These are phyloP conservation scores for Chrysopilus asiliformis DNA, from an alignment of 2,888 invertebrate species.

Conservation along the genomic window DNA sequence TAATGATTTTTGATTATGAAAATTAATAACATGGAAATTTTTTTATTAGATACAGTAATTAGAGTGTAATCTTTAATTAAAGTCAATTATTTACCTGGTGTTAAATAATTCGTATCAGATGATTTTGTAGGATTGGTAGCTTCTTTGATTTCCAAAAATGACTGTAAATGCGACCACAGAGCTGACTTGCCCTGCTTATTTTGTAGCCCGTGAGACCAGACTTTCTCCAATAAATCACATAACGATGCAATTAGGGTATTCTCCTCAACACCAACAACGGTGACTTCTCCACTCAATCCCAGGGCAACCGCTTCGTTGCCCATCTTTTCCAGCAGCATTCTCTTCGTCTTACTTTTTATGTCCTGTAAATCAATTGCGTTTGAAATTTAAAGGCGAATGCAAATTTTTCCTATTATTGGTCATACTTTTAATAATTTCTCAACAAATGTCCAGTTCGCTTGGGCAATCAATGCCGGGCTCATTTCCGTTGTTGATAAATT, in stretches of 20 bases:
- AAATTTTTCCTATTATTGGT: too few relatives aligned
- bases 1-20: too few relatives aligned
- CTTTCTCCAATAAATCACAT: conserved; percentile 90
- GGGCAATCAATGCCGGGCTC: conserved; percentile 82
- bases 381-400: too few relatives aligned
- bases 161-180: conserved; percentile 87
- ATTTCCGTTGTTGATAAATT: conserved; percentile 33
- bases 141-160: conserved; percentile 76
- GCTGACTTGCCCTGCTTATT: conserved; percentile 95
- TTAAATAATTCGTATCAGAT: conserved; percentile 41
- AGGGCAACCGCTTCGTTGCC: conserved; percentile 92
- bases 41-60: too few relatives aligned
- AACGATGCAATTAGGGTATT: conserved; percentile 96
- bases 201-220: conserved; percentile 95
- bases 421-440: conserved; percentile 94
- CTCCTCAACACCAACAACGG: conserved; percentile 71
- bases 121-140: conserved; percentile 41
- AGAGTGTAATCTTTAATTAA: conserved; percentile 1
- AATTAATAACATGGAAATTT: too few relatives aligned
- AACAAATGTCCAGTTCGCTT: conserved; percentile 96
- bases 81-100: conserved; percentile 34
- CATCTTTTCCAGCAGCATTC: conserved; percentile 98
- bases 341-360: conserved; percentile 88
- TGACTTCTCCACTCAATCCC: conserved; percentile 71
- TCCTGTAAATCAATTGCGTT: too few relatives aligned